Evolutionary conservation across 2,113 vertebrate species (phyloP), one percentile per base, ranked within the genome.

Genomic region (Spea bombifrons): DNA sequence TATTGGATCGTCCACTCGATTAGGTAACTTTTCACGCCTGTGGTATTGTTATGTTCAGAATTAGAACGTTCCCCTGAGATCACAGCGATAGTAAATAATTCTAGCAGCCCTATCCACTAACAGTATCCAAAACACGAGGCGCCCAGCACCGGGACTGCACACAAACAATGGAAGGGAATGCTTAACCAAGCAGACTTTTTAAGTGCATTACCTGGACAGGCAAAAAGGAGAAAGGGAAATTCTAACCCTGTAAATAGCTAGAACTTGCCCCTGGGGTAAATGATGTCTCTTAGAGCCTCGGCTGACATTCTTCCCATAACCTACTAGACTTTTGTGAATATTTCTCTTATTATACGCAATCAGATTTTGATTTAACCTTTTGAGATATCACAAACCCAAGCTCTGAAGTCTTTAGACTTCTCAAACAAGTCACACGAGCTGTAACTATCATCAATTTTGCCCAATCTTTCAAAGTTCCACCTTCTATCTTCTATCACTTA

Each of bases 201-300:
- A 75, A 80, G 66, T 78, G 49, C 50, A 68, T 83, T 84, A 85
- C 84, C 84, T 85, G 82, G 46, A 12, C 16, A 80, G 50, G 12
- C 3, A 0, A 82, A 73, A 78, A 81, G 78, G 80, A 79, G 82
- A 83, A 30, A 43, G 59, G 52, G 75, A 63, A 82, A 83, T 84
- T 72, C 48, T 64, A 71, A 53, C 43, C 81, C 76, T 82, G 78
- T 81, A 74, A 82, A 7, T 50, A 73, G 13, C 73, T 85, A 59
- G 82, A 84, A 84, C 70, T 82, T 85, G 82, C 83, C 85, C 74
- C n/a, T 49, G 82, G 83, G 86, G 85, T 3, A 55, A 82, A 74
- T 45, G n/a, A 0, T 76, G 76, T 84, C 16, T 0, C 0, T 84
- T 57, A 12, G 68, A 83, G 6, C 82, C 81, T 79, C 44, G 67